Conservation (phyloP, 2,888 invertebrate species). For the Hydroisotoma schaefferi region DNA sequence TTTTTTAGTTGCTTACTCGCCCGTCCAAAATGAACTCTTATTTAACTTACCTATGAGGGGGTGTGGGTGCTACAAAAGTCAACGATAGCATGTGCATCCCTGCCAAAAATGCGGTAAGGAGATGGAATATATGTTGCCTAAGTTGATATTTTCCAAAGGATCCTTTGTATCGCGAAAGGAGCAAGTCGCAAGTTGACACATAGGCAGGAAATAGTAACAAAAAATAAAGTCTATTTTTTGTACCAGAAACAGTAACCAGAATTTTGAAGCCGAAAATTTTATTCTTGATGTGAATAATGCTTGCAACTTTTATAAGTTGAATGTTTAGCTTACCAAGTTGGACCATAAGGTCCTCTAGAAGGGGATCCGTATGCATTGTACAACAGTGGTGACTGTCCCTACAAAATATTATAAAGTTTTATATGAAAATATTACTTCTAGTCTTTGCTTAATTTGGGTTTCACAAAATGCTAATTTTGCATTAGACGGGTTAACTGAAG, state of each 20-base stretch:
- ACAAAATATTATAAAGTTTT: too few relatives aligned
- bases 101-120: slow-evolving; percentile 43
- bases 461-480: too few relatives aligned
- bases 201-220: too few relatives aligned
- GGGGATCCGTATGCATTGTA: slow-evolving; percentile 34
- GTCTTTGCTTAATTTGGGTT: too few relatives aligned
- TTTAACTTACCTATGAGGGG: slow-evolving; percentile 36
- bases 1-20: too few relatives aligned
- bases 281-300: not conserved
- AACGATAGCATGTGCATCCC: slow-evolving; percentile 47
- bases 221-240: too few relatives aligned
- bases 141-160: slow-evolving; percentile 42
- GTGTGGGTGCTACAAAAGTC: slow-evolving; percentile 42
- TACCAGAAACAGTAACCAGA: not conserved
- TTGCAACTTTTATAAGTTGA: too few relatives aligned
- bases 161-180: slow-evolving; percentile 16
- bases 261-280: slow-evolving; percentile 2
- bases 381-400: too few relatives aligned
- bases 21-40: too few relatives aligned
- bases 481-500: too few relatives aligned
- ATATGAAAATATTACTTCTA: too few relatives aligned
- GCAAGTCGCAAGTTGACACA: not conserved
- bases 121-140: slow-evolving; percentile 37
- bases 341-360: slow-evolving; percentile 34
- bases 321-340: slow-evolving; percentile 28